phyloP scores from a whole-genome alignment of 2,797 vertebrate genomes.

The Malacoctenus gilli region DNA sequence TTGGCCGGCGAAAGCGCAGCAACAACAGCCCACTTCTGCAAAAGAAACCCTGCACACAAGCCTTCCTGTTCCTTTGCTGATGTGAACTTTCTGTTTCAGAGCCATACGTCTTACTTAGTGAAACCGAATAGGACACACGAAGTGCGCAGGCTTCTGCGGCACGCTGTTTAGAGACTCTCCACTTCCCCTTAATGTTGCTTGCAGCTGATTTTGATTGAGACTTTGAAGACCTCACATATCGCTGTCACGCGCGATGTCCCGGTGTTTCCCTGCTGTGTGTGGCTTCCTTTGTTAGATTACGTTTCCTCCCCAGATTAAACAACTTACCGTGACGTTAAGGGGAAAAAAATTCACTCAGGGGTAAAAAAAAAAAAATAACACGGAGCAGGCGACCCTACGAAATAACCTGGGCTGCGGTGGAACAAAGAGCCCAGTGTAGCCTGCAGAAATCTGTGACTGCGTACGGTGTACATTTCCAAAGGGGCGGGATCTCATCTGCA shows the following conservation, averaged over 20 bases:
- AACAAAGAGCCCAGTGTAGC: constrained; percentile 68
- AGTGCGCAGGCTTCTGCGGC: neutral
- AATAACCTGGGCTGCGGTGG: constrained; percentile 45
- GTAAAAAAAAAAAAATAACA: no score
- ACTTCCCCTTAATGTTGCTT: constrained; percentile 19
- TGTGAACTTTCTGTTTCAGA: constrained; percentile 35
- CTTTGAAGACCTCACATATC: constrained; percentile 42
- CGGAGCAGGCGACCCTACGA: constrained; percentile 35
- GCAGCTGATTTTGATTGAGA: constrained; percentile 16
- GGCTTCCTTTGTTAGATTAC: constrained; percentile 25
- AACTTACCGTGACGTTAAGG: constrained; percentile 42
- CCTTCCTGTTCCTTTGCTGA: constrained; percentile 22
- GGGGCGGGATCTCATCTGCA: constrained; percentile 55
- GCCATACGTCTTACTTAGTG: constrained; percentile 29
- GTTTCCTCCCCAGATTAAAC: constrained; percentile 56
- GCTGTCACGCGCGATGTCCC: constrained; percentile 41
- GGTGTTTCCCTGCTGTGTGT: constrained; percentile 26
- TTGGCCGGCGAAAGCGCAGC: constrained; percentile 11
- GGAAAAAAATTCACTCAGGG: constrained; percentile 33
- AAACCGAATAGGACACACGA: constrained; percentile 25
- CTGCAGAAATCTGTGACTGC: constrained; percentile 47
- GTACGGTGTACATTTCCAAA: constrained; percentile 54
- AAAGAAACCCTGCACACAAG: neutral
- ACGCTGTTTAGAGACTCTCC: constrained; percentile 7
- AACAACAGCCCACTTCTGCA: constrained; percentile 10